phyloP scores from a whole-genome alignment of 1,140 invertebrate species.

The Brachystomella parvula region DNA sequence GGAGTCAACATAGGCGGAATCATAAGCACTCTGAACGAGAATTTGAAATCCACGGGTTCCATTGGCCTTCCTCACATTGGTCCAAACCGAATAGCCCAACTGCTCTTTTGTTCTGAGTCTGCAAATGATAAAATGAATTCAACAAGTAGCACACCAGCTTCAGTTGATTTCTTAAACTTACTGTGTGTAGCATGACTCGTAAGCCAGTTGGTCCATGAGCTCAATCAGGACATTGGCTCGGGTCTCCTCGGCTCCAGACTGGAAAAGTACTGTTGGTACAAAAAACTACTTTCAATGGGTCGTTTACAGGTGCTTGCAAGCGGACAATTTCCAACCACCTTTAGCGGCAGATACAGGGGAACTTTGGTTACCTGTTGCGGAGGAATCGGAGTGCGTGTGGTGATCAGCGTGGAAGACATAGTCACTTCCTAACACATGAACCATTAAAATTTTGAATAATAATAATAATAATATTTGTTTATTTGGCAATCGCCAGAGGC shows the following conservation, averaged over 20 bases:
- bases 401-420: slow-evolving; percentile 68
- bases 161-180: no score
- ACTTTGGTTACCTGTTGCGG: no score
- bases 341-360: no score
- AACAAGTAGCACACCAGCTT: no score
- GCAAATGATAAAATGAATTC: no score
- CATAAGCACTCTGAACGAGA: slow-evolving; percentile 80
- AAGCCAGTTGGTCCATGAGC: slow-evolving; percentile 77
- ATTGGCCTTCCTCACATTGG: slow-evolving; percentile 66
- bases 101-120: slow-evolving; percentile 84
- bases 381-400: slow-evolving; percentile 75
- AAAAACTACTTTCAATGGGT: no score
- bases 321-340: no score
- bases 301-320: no score
- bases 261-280: slow-evolving; percentile 81
- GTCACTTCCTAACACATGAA: slow-evolving; percentile 55
- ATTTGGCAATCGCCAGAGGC: no score
- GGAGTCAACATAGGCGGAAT: slow-evolving; percentile 72
- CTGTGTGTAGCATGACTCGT: slow-evolving; percentile 83
- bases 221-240: slow-evolving; percentile 74
- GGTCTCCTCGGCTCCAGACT: slow-evolving; percentile 72
- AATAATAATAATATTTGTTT: no score
- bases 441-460: no score
- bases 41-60: slow-evolving; percentile 78
- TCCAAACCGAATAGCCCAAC: slow-evolving; percentile 89